These are phyloP conservation scores for Syngnathus scovelli DNA, from an alignment of 2,113 vertebrate genomes.

Conservation along the genomic window DNA sequence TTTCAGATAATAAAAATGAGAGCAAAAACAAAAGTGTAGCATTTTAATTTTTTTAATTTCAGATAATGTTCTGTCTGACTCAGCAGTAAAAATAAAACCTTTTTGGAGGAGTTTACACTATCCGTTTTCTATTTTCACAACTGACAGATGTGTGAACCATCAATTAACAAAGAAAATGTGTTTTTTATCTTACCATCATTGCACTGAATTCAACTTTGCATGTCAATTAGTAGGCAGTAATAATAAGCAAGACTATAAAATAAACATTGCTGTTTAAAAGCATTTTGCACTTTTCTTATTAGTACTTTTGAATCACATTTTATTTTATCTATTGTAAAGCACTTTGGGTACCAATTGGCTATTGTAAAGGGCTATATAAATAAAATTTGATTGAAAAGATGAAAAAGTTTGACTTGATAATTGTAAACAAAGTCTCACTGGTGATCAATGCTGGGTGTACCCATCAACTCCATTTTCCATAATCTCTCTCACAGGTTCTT, in stretches of 20 bases:
- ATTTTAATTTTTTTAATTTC: background rate
- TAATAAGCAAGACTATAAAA: background rate
- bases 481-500: background rate
- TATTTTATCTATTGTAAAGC: too few relatives aligned
- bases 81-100: background rate
- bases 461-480: background rate
- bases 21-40: background rate
- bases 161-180: background rate
- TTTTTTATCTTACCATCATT: background rate
- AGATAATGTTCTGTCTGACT: background rate
- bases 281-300: too few relatives aligned
- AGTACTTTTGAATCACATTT: too few relatives aligned
- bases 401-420: background rate
- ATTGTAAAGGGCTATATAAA: too few relatives aligned
- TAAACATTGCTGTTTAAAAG: background rate
- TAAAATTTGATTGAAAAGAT: too few relatives aligned
- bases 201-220: background rate
- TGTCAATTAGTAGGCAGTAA: background rate
- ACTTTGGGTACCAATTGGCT: too few relatives aligned
- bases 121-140: background rate
- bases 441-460: background rate
- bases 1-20: background rate
- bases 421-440: background rate
- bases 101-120: background rate
- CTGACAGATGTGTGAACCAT: background rate